phyloP scores from a whole-genome alignment of 2,113 vertebrate species.

The Calyptommatus sinebrachiatus region DNA sequence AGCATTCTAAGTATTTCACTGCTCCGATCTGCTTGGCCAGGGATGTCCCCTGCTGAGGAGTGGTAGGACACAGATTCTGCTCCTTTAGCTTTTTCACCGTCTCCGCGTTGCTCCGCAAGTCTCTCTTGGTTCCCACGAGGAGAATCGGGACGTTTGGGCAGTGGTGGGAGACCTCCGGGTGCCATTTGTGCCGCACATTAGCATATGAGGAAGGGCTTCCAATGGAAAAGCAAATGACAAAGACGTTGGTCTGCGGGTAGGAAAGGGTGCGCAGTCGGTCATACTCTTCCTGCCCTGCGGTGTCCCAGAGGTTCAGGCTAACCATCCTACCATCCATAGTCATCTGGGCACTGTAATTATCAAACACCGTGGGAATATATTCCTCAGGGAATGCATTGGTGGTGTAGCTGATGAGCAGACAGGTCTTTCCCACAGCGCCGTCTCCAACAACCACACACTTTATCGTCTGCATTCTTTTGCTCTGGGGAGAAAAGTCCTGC shows the following conservation, averaged over 20 bases:
- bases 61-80: conserved; percentile 85
- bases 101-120: conserved; percentile 85
- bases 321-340: conserved; percentile 90
- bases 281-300: conserved; percentile 92
- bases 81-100: conserved; percentile 93
- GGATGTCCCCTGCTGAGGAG: conserved; percentile 84
- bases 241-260: conserved; percentile 91
- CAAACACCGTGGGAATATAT: conserved; percentile 93
- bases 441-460: conserved; percentile 95
- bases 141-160: conserved; percentile 90
- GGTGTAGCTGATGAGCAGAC: conserved; percentile 92
- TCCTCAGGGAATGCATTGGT: conserved; percentile 93
- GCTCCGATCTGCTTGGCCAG: conserved; percentile 90
- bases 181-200: conserved; percentile 93
- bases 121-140: conserved; percentile 89
- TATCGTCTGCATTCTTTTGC: conserved; percentile 91
- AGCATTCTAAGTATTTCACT: conserved; percentile 94
- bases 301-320: conserved; percentile 94
- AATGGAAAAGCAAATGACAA: conserved; percentile 92
- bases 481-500: conserved; percentile 54
- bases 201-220: conserved; percentile 90
- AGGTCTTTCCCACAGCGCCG: conserved; percentile 94
- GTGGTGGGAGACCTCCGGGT: conserved; percentile 91
- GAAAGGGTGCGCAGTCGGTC: conserved; percentile 89
- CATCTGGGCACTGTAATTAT: conserved; percentile 94